Conservation (phyloP, 2,888 invertebrate species). For the Agrochola lychnidis region DNA sequence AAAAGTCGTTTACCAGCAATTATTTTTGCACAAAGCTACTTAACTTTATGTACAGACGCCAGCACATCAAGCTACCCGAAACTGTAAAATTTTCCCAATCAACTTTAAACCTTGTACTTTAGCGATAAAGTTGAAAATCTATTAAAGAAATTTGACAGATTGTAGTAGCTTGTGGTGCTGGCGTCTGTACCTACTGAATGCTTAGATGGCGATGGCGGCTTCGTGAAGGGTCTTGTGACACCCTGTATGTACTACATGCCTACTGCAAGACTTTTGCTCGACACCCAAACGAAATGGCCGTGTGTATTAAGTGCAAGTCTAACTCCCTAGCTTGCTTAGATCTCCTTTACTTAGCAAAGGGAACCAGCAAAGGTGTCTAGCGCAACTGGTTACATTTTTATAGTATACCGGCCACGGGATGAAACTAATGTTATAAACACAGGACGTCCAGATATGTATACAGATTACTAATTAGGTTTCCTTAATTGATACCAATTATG, state of each 20-base stretch:
- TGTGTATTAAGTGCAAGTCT: conserved; percentile 60
- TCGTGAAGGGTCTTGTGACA: not conserved
- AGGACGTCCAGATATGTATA: conserved; percentile 57
- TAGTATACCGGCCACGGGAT: conserved; percentile 47
- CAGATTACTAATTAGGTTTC: conserved; percentile 50
- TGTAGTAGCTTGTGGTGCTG: too few species aligned
- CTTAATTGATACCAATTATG: conserved; percentile 55
- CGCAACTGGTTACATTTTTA: conserved; percentile 72
- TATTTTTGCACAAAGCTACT: not conserved
- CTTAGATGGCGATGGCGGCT: too few species aligned
- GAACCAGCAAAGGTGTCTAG: conserved; percentile 66
- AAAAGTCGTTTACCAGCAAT: too few species aligned
- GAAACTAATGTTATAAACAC: conserved; percentile 52
- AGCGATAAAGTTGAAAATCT: too few species aligned
- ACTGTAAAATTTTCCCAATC: too few species aligned
- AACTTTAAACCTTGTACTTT: too few species aligned
- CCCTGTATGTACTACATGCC: not conserved
- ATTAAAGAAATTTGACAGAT: too few species aligned
- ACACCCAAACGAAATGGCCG: conserved; percentile 20
- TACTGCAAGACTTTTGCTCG: not conserved
- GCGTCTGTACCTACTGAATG: too few species aligned
- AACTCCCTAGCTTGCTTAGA: conserved; percentile 71
- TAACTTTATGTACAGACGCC: not conserved
- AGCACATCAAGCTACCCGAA: too few species aligned
- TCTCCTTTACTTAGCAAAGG: conserved; percentile 67